Evolutionary conservation across 2,797 vertebrate species (phyloP).

Genomic region (Chromobotia macracanthus): DNA sequence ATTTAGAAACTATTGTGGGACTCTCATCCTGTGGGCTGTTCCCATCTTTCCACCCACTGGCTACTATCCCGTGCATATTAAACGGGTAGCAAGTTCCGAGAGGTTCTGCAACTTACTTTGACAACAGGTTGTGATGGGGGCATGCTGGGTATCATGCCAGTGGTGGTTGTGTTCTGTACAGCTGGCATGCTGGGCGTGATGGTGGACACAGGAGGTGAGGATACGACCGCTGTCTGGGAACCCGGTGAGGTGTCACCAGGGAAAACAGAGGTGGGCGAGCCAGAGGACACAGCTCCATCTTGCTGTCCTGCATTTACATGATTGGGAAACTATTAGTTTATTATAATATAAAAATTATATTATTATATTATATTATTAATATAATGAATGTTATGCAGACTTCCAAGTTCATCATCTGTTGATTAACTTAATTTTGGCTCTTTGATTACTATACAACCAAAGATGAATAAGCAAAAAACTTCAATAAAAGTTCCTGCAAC

Average conservation of each 20-base stretch:
- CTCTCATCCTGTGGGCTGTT: neutral
- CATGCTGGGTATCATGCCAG: conserved; percentile 77
- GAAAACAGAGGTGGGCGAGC: conserved; percentile 78
- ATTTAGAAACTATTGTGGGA: too few species aligned
- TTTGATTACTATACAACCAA: too few species aligned
- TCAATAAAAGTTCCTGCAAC: too few species aligned
- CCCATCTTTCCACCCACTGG: neutral
- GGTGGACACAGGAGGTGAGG: conserved; percentile 79
- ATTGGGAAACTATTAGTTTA: neutral
- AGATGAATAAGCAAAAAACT: too few species aligned
- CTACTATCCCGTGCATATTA: neutral
- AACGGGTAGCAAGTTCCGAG: neutral
- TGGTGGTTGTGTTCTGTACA: conserved; percentile 71
- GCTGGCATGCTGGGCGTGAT: conserved; percentile 76
- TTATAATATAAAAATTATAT: neutral
- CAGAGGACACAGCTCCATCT: conserved; percentile 77
- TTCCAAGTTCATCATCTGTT: neutral
- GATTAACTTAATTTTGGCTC: neutral
- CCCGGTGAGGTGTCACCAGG: conserved; percentile 75
- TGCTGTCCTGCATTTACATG: conserved; percentile 66
- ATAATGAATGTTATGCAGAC: neutral
- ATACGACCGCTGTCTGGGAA: conserved; percentile 79
- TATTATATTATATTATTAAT: too few species aligned
- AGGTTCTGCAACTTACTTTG: conserved; percentile 79
- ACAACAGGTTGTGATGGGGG: conserved; percentile 77